Base-by-base conservation (phyloP, 1,140 invertebrate species). In the Drosophila mayri region DNA sequence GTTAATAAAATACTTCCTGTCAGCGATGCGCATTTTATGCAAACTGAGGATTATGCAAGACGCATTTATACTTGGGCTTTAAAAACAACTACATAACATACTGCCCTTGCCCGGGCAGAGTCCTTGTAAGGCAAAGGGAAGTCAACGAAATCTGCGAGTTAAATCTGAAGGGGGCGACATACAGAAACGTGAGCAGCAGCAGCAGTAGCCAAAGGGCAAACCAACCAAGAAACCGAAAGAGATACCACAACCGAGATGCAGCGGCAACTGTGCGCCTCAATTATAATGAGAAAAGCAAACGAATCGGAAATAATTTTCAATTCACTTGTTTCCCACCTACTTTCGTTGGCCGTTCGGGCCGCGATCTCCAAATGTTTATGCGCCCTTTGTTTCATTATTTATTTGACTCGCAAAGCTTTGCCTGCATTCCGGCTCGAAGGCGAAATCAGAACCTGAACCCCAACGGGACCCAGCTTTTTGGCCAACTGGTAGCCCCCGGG, bases 201-300 rank as follows among this genome's bases (percentile, higher is more conserved):
- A 68, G 22, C 43, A 40, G 7, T 5, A 40, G 28, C 20, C 14
- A 43, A 58, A 30, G 32, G 49, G 38, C 35, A 57, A 49, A 37
- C 20, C 14, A 10, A 16, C 58, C 22, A 43, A 18, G 38, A 18
- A 62, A 54, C 22, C 28, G 38, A 16, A 43, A 28, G 44, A 61
- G 80, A 68, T 58, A 37, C 47, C 32, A 20, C 59, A 41, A 16
- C 43, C 60, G 11, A 61, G 73, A 40, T 54, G 47, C 74, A 77
- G 49, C 35, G 32, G 66, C 55, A 68, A 67, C 63, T 63, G 63
- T 83, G 66, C 59, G 67, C 61, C 81, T 90, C 84, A 91, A 91
- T 91, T 91, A 91, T 91, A 91, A 91, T 91, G 90, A 91, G 90
- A 91, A 91, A 88, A 88, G 90, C 90, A 91, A 91, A 91, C 90